A percentile compares a stretch with the other conserved stretches of the same genome.
Conservation (phyloP, 2,797 vertebrate species). For the Scleropages formosus region DNA sequence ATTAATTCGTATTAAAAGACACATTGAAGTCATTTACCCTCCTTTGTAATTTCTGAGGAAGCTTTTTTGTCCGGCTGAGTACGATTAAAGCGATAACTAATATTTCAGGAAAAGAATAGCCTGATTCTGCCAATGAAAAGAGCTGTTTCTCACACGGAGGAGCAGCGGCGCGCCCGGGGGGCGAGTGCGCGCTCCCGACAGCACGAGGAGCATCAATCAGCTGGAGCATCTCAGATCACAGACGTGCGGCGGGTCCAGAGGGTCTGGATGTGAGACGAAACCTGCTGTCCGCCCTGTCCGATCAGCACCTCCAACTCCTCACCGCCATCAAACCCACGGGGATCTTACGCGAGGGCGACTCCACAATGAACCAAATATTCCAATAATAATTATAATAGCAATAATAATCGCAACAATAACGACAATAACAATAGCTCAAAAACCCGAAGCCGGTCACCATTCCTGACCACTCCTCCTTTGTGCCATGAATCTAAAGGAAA, state of each 20-base stretch:
- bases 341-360: conserved; percentile 42
- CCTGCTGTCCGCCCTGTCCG: conserved; percentile 47
- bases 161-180: conserved; percentile 40
- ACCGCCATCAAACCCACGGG: conserved; percentile 53
- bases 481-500: conserved; percentile 14
- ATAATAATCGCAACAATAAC: too few relatives aligned
- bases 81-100: too few relatives aligned
- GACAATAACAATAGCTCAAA: not conserved
- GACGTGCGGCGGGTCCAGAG: conserved; percentile 48
- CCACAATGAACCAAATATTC: conserved; percentile 46
- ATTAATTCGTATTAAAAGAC: too few relatives aligned
- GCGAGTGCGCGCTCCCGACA: conserved; percentile 41
- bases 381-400: too few relatives aligned
- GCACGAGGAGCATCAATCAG: conserved; percentile 50
- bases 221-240: conserved; percentile 39
- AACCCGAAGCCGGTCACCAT: not conserved
- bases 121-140: too few relatives aligned
- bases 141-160: conserved; percentile 2
- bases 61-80: too few relatives aligned
- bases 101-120: too few relatives aligned
- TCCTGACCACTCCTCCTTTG: not conserved
- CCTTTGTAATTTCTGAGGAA: too few relatives aligned
- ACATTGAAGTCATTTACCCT: too few relatives aligned
- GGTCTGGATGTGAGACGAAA: conserved; percentile 46
- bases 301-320: conserved; percentile 50